Evolutionary conservation across 2,113 vertebrate genomes (phyloP).

Genomic region (Percina caprodes): DNA sequence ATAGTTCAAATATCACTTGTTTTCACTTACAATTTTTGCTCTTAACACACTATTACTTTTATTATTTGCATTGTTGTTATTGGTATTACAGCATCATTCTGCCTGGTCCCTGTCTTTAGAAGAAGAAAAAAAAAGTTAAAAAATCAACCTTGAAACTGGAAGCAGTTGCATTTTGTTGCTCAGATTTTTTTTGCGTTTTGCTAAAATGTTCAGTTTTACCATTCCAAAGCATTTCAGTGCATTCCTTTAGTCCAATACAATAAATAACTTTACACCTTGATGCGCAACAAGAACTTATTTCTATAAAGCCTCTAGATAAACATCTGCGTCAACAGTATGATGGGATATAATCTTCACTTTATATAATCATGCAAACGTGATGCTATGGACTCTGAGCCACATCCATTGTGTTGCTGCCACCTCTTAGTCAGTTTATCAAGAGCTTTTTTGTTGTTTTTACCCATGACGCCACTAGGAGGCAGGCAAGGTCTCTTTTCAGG

Average conservation of each 20-base stretch:
- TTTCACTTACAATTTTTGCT: not conserved
- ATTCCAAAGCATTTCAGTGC: not conserved
- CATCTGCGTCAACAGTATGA: not conserved
- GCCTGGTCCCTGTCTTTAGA: not conserved
- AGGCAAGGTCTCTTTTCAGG: slow-evolving; percentile 62
- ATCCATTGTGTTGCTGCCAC: not conserved
- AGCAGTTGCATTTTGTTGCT: not conserved
- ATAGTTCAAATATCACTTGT: not conserved
- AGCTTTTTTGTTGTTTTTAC: not conserved
- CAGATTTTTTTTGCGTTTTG: not conserved
- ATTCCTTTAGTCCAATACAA: not conserved
- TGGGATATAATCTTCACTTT: not conserved
- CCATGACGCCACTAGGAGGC: slow-evolving; percentile 77
- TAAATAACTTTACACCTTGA: not conserved
- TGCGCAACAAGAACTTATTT: not conserved
- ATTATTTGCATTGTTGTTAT: not conserved
- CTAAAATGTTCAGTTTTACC: not conserved
- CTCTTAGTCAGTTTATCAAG: not conserved
- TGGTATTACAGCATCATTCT: not conserved
- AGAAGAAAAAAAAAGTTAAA: not conserved
- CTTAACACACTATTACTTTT: not conserved
- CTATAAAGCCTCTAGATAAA: not conserved
- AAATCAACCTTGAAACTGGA: not conserved
- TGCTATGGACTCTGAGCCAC: not conserved
- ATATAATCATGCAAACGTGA: slow-evolving; percentile 1